Conservation (phyloP, 2,113 vertebrate species). For the Acanthochromis polyacanthus region DNA sequence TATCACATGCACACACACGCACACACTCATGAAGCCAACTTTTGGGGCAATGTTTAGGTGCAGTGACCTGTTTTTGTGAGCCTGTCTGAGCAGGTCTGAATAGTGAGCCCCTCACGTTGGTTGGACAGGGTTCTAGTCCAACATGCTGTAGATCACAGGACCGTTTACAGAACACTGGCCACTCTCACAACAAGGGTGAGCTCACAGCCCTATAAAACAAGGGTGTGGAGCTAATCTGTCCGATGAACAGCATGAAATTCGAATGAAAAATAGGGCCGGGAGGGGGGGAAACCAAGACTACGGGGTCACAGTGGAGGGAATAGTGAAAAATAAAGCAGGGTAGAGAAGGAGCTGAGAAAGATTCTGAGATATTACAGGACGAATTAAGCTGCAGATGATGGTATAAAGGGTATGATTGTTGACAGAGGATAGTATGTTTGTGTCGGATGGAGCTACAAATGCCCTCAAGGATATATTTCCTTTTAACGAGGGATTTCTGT, state of each 20-base stretch:
- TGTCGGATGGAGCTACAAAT: slow-evolving; percentile 48
- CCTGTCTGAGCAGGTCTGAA: slow-evolving; percentile 49
- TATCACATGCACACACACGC: slow-evolving; percentile 2
- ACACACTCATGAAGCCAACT: slow-evolving; percentile 14
- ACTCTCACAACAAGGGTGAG: slow-evolving; percentile 62
- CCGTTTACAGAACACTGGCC: slow-evolving; percentile 52
- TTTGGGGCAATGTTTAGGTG: slow-evolving; percentile 37
- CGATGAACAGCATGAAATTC: slow-evolving; percentile 47
- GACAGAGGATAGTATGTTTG: slow-evolving; percentile 50
- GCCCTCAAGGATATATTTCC: slow-evolving; percentile 60
- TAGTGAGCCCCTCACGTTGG: slow-evolving; percentile 13
- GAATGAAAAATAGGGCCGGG: slow-evolving; percentile 34
- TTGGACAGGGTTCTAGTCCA: slow-evolving; percentile 24
- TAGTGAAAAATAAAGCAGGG: slow-evolving; percentile 1
- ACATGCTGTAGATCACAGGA: slow-evolving; percentile 49
- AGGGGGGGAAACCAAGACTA: neutral
- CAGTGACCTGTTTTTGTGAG: slow-evolving; percentile 58
- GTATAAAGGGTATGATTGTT: slow-evolving; percentile 29
- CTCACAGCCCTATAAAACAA: slow-evolving; percentile 72
- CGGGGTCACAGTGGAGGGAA: slow-evolving; percentile 3
- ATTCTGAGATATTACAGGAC: slow-evolving; percentile 16
- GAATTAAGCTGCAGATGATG: slow-evolving; percentile 27
- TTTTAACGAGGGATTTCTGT: slow-evolving; percentile 64
- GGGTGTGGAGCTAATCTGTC: slow-evolving; percentile 71
- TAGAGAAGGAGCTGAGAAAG: slow-evolving; percentile 12